Evolutionary conservation across 2,797 vertebrate genomes (phyloP).

Genomic region (Danio aesculapii): DNA sequence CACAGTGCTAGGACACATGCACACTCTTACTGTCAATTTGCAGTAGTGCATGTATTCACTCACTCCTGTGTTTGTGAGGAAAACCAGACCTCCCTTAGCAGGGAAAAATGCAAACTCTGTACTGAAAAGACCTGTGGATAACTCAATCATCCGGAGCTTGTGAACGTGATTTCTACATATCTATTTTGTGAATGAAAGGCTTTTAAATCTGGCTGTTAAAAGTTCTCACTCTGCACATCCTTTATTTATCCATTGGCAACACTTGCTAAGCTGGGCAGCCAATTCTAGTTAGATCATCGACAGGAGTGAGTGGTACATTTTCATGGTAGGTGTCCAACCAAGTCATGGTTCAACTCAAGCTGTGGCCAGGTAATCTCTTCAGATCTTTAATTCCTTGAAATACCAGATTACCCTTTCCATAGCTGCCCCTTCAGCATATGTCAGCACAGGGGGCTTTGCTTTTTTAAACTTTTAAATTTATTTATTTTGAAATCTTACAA

Average conservation of each 20-base stretch:
- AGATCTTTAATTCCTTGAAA: conserved; percentile 53
- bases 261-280: background rate
- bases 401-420: conserved; percentile 44
- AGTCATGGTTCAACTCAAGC: conserved; percentile 20
- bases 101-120: too few relatives aligned
- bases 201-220: background rate
- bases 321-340: conserved; percentile 8
- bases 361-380: conserved; percentile 48
- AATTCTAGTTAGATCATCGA: background rate
- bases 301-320: background rate
- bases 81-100: too few relatives aligned
- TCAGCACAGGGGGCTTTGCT: background rate
- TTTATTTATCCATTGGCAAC: background rate
- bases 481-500: background rate
- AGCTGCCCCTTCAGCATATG: conserved; percentile 15
- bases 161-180: background rate
- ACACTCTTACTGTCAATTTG: too few relatives aligned
- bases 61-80: too few relatives aligned
- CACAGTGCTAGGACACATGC: too few relatives aligned
- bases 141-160: too few relatives aligned
- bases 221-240: background rate
- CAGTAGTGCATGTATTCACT: too few relatives aligned
- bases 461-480: background rate
- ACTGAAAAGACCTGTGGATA: too few relatives aligned
- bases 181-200: background rate